These are phyloP conservation scores for Harpagus bidentatus DNA, from an alignment of 2,113 vertebrate species.

Conservation along the genomic window DNA sequence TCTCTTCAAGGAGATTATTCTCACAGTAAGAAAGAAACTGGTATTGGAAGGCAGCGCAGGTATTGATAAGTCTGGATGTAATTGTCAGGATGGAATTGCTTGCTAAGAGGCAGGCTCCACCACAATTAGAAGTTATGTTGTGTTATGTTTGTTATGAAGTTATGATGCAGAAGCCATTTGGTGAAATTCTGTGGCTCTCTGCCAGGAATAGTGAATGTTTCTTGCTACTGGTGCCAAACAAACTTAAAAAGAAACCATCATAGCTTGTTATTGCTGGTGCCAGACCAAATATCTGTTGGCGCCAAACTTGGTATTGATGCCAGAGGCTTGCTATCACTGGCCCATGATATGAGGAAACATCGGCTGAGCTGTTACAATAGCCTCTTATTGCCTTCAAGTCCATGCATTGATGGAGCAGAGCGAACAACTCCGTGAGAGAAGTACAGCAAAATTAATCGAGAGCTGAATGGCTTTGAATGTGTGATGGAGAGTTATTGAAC, in stretches of 20 bases:
- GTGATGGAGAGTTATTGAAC: not conserved
- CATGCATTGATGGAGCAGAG: not conserved
- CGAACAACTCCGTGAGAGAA: not conserved
- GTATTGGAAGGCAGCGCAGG: not conserved
- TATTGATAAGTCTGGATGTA: not conserved
- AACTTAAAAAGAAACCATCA: slow-evolving; percentile 62
- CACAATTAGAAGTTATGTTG: not conserved
- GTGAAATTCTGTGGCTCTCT: slow-evolving; percentile 39
- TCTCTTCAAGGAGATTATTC: not conserved
- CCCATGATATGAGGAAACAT: slow-evolving; percentile 33
- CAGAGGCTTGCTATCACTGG: slow-evolving; percentile 64
- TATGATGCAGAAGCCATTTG: slow-evolving; percentile 46
- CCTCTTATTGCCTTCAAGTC: not conserved
- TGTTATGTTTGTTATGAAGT: slow-evolving; percentile 30
- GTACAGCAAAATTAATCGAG: not conserved
- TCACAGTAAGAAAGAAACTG: not conserved
- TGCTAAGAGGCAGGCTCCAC: not conserved
- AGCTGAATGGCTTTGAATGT: not conserved
- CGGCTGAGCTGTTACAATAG: not conserved
- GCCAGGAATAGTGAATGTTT: slow-evolving; percentile 42
- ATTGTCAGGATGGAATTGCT: not conserved
- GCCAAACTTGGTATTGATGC: slow-evolving; percentile 47
- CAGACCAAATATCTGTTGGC: slow-evolving; percentile 59
- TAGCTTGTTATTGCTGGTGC: slow-evolving; percentile 55
- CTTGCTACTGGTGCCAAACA: slow-evolving; percentile 52